Evolutionary conservation across 2,888 invertebrate species (phyloP), one percentile per base, ranked within the genome.

Genomic region (Autographa pulchrina): DNA sequence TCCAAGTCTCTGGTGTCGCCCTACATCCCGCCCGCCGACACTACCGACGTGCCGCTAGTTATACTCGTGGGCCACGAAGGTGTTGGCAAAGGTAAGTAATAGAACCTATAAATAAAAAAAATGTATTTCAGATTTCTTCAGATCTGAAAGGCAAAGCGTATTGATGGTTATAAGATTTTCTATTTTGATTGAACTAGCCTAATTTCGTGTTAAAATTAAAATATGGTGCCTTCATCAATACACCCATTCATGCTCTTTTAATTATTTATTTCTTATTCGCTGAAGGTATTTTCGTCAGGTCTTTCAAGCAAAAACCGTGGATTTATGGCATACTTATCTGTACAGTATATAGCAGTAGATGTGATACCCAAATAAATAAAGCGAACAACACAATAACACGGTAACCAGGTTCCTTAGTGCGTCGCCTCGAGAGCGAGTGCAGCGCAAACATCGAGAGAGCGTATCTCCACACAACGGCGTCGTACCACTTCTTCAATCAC

Each of bases 31-130:
- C 93, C 95, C 0, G 96, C 94, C 0, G 95, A 96, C 74, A 93
- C 91, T 32, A 90, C 86, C 0, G 93, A 94, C 58, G 88, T 94
- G 0, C 94, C 95, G 0, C 83, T 96, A 2, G 87, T 95, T 0
- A 88, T 94, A 1, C 77, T 96, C 1, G 95, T 95, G 7, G 96
- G 96, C 0, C 87, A 90, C 65, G 94, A 95, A 82, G 93, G 91
- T 18, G 89, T 92, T 56, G 95, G 95, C 3, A 96, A 95, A 94
- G 95, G 95, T 94, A 81, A 80, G n/a, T 48, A 4, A 1, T 43
- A 14, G 14, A 43, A 16, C 16, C 14, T 13, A 13, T 41, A 38
- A 38, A 9, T 41, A 41, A 41, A 0, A 41, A 41, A 41, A 13
- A 41, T 35, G 35, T 35, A 0, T 35, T 2, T 35, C 2, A 6